These are phyloP conservation scores for Opisthocomus hoazin DNA, from an alignment of 2,113 vertebrate genomes.

Conservation along the genomic window DNA sequence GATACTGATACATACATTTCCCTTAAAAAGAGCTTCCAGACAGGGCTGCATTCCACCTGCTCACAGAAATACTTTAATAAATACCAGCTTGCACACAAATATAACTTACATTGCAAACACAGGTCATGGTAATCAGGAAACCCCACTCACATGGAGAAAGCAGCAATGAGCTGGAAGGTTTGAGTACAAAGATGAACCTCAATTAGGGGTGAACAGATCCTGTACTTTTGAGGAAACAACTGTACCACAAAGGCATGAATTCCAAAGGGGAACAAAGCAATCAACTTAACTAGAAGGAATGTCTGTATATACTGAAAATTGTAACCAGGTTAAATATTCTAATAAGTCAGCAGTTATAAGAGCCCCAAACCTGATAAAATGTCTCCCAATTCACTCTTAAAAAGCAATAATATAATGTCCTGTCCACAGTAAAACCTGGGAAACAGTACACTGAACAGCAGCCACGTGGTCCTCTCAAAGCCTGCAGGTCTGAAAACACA, in stretches of 20 bases:
- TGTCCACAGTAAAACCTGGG: background rate
- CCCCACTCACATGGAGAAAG: background rate
- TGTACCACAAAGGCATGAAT: background rate
- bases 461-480: background rate
- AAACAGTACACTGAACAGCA: background rate
- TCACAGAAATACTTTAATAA: background rate
- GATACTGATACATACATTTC: background rate
- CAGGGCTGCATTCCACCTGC: background rate
- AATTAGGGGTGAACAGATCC: background rate
- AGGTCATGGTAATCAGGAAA: background rate
- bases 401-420: background rate
- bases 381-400: background rate
- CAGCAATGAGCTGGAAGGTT: background rate
- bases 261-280: background rate
- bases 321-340: background rate
- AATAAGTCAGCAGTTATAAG: background rate
- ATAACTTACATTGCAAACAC: background rate
- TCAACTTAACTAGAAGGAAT: background rate
- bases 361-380: background rate
- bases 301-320: background rate
- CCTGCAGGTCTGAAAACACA: background rate
- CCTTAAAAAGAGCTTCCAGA: background rate
- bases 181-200: background rate
- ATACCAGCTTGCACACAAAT: background rate
- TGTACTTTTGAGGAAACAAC: background rate